A percentile compares a stretch with the other conserved stretches of the same genome.
Conservation (phyloP, 2,797 vertebrate species). For the Masticophis lateralis region DNA sequence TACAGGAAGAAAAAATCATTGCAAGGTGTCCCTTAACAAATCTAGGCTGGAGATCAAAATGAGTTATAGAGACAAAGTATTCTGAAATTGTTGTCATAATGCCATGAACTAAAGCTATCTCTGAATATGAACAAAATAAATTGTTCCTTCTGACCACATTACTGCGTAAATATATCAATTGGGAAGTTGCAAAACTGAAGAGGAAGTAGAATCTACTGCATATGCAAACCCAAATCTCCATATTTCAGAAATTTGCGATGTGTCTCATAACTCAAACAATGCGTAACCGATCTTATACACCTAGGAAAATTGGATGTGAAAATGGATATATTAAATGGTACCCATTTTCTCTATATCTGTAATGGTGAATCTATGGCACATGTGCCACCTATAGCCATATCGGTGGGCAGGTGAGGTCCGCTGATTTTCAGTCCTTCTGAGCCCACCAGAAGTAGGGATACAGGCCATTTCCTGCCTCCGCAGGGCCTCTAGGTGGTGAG, state of each 20-base stretch:
- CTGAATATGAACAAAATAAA: background rate
- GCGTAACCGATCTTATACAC: background rate
- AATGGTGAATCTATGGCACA: too few relatives aligned
- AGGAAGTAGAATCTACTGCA: background rate
- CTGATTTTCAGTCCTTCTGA: too few relatives aligned
- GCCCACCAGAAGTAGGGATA: too few relatives aligned
- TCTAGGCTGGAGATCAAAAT: background rate
- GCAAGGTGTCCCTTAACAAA: background rate
- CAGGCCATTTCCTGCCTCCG: too few relatives aligned
- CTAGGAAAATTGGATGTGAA: background rate
- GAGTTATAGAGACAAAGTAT: background rate
- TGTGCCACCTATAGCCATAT: too few relatives aligned
- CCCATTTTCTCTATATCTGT: too few relatives aligned
- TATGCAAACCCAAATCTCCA: background rate
- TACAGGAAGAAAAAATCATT: background rate
- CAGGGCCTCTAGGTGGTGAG: too few relatives aligned
- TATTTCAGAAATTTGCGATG: background rate
- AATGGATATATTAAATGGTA: background rate
- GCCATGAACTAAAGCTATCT: background rate
- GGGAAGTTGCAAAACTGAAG: background rate
- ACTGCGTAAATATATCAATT: background rate
- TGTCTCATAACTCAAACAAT: background rate
- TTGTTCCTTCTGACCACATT: background rate
- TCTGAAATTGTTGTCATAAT: background rate
- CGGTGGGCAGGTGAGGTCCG: too few relatives aligned